A percentile compares a stretch with the other conserved stretches of the same genome.
phyloP scores from a whole-genome alignment of 2,113 vertebrate genomes.

The Cyanoderma ruficeps region DNA sequence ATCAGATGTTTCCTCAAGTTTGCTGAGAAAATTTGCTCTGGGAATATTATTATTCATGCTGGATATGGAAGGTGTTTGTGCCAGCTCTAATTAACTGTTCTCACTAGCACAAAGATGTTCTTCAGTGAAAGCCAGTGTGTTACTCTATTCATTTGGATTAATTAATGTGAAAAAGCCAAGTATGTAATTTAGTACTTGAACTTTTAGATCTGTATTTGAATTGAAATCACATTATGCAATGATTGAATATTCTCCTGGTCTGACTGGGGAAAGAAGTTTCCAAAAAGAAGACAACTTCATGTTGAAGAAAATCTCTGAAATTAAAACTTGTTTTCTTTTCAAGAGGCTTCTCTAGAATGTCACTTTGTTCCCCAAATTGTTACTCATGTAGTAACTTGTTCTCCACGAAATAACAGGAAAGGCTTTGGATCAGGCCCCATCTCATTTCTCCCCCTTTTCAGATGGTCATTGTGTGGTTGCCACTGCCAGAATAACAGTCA shows the following conservation, averaged over 20 bases:
- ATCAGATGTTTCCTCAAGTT: neutral
- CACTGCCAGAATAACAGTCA: rapidly evolving
- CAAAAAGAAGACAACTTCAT: neutral
- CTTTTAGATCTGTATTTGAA: slow-evolving; percentile 4
- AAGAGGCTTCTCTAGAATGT: neutral
- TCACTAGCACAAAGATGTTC: neutral
- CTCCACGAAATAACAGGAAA: neutral
- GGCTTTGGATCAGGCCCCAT: neutral
- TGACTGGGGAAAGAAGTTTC: neutral
- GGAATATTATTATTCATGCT: neutral
- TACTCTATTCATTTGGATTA: slow-evolving; percentile 23
- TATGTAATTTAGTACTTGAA: neutral
- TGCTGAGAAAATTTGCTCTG: neutral
- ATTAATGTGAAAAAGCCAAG: slow-evolving; percentile 29
- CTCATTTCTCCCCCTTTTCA: neutral
- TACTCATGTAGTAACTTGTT: neutral
- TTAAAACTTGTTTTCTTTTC: neutral
- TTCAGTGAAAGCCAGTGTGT: neutral
- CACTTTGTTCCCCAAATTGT: neutral
- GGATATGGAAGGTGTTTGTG: neutral
- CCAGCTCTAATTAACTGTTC: slow-evolving; percentile 29
- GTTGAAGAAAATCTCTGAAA: neutral
- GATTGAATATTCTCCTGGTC: neutral
- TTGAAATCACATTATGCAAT: neutral
- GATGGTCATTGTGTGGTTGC: neutral